Conservation (phyloP, 2,888 invertebrate species). For the Frankliniella intonsa region DNA sequence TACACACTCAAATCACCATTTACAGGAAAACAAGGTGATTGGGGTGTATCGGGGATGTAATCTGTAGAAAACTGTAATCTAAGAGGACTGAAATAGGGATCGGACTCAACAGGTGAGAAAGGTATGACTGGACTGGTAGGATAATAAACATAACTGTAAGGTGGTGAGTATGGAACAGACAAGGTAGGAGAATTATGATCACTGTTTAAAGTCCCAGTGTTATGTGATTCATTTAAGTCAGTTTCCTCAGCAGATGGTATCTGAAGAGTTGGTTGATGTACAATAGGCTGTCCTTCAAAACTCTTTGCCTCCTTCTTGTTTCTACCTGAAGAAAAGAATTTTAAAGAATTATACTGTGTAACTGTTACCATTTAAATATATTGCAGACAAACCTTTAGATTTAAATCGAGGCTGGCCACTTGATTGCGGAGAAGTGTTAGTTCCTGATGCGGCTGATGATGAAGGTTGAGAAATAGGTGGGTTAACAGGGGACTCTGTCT, state of each 20-base stretch:
- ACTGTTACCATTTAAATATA: background rate
- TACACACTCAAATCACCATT: background rate
- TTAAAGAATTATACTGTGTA: background rate
- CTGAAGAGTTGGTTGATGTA: constrained; percentile 10
- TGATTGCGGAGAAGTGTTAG: background rate
- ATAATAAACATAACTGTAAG: background rate
- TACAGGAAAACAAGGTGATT: background rate
- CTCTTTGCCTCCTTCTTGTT: background rate
- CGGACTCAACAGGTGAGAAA: background rate
- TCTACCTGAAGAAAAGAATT: background rate
- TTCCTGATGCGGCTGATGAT: background rate
- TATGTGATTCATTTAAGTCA: background rate
- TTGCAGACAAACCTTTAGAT: background rate
- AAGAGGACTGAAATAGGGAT: background rate
- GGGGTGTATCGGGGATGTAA: background rate
- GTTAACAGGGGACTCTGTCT: background rate
- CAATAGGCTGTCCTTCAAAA: background rate
- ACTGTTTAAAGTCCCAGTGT: background rate
- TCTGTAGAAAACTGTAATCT: background rate
- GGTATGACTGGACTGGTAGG: background rate
- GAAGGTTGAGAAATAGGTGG: background rate
- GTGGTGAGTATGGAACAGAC: background rate
- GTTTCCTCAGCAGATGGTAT: background rate
- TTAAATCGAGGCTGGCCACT: background rate
- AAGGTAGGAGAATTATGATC: background rate